A percentile compares a stretch with the other conserved stretches of the same genome.
phyloP scores from a whole-genome alignment of 1,140 invertebrate species.

The Carposina sasakii region DNA sequence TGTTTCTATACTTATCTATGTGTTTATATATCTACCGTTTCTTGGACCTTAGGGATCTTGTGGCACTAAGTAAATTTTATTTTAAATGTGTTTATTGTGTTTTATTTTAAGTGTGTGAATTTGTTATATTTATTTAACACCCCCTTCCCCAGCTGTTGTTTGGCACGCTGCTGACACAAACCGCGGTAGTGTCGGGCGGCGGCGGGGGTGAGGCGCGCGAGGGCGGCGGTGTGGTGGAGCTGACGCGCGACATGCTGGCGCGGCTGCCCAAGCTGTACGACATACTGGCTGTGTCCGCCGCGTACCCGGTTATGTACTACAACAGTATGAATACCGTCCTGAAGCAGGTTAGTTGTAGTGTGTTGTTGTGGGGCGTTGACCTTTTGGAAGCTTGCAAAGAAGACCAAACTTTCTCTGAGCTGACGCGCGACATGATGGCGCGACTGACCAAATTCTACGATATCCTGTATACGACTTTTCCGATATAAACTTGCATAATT shows the following conservation, averaged over 20 bases:
- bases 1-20: too few relatives aligned
- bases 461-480: constrained; percentile 75
- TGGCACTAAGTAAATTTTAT: too few relatives aligned
- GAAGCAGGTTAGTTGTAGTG: constrained; percentile 71
- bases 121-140: constrained; percentile 8
- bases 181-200: constrained; percentile 75
- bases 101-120: too few relatives aligned
- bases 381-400: too few relatives aligned
- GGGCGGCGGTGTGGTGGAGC: constrained; percentile 77
- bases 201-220: constrained; percentile 77
- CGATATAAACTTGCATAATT: too few relatives aligned
- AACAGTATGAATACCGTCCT: constrained; percentile 97
- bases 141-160: constrained; percentile 76
- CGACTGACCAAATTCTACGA: constrained; percentile 82
- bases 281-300: constrained; percentile 74
- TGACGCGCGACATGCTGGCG: constrained; percentile 82
- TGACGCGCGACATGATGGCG: constrained; percentile 82
- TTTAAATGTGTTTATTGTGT: too few relatives aligned
- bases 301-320: constrained; percentile 88
- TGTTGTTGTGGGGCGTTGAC: too few relatives aligned
- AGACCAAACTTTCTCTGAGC: too few relatives aligned
- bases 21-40: too few relatives aligned
- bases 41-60: too few relatives aligned
- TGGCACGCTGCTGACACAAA: constrained; percentile 84
- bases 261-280: constrained; percentile 82